phyloP scores from a whole-genome alignment of 2,113 vertebrate genomes.

The Odocoileus hemionus region DNA sequence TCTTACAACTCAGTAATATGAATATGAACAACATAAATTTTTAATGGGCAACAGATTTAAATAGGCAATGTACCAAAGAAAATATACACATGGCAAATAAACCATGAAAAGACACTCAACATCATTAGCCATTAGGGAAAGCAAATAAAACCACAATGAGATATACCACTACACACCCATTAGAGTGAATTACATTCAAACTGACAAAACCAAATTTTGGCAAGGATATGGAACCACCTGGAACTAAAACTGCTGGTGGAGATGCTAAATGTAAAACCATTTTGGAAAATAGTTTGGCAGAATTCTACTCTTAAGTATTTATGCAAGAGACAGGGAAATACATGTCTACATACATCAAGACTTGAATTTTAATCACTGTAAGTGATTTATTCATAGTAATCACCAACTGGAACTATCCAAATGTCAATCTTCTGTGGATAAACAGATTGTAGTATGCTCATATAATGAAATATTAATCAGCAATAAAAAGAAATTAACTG shows the following conservation, averaged over 20 bases:
- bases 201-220: not conserved
- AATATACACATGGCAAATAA: not conserved
- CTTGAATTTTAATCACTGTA: not conserved
- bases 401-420: not conserved
- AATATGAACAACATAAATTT: not conserved
- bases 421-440: not conserved
- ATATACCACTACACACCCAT: not conserved
- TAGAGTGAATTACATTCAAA: not conserved
- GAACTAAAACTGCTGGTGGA: not conserved
- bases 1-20: not conserved
- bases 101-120: not conserved
- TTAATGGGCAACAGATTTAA: not conserved
- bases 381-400: not conserved
- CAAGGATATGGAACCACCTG: not conserved
- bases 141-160: not conserved
- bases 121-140: not conserved
- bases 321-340: not conserved
- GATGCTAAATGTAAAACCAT: not conserved
- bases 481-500: not conserved
- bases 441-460: not conserved
- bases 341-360: not conserved
- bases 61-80: not conserved
- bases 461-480: not conserved
- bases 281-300: not conserved
- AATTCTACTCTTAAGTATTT: not conserved